Percentiles rank a stretch among this genome's conserved stretches.
Conservation (phyloP, 2,888 invertebrate species). For the Torymus aiolomorphi region DNA sequence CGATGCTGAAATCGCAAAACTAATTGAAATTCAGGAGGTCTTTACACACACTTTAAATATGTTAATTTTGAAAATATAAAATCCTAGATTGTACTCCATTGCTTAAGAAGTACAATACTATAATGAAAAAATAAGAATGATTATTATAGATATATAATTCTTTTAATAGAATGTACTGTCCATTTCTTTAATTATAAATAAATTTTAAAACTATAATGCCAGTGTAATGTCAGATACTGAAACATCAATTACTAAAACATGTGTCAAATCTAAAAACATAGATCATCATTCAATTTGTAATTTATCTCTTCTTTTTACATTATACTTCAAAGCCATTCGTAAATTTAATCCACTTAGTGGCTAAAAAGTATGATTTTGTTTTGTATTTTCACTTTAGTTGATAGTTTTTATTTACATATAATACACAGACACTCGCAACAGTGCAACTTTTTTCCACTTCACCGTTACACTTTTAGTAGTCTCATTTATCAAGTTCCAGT, state of each 20-base stretch:
- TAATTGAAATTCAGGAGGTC: background rate
- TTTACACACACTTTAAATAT: background rate
- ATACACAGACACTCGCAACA: conserved; percentile 66
- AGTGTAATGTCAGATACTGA: conserved; percentile 68
- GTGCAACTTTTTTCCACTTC: conserved; percentile 62
- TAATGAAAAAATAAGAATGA: conserved; percentile 61
- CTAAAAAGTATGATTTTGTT: conserved; percentile 60
- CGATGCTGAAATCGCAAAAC: conserved; percentile 16
- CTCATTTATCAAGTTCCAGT: conserved; percentile 79
- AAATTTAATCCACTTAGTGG: conserved; percentile 54
- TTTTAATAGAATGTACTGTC: conserved; percentile 59
- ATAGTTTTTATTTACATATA: conserved; percentile 73
- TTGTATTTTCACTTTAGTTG: conserved; percentile 49
- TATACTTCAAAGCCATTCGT: conserved; percentile 61
- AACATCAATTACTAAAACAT: conserved; percentile 68
- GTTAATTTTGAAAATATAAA: conserved; percentile 70
- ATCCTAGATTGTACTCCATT: conserved; percentile 70
- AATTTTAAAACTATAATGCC: conserved; percentile 67
- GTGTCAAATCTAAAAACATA: too few relatives aligned
- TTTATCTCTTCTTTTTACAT: conserved; percentile 62
- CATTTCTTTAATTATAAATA: conserved; percentile 66
- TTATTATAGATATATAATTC: conserved; percentile 49
- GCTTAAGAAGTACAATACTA: conserved; percentile 71
- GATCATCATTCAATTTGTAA: too few relatives aligned
- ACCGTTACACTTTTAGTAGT: conserved; percentile 54